Evolutionary conservation across 2,797 vertebrate genomes (phyloP), one percentile per base, ranked within the genome.

Genomic region (Poeciliopsis infans): DNA sequence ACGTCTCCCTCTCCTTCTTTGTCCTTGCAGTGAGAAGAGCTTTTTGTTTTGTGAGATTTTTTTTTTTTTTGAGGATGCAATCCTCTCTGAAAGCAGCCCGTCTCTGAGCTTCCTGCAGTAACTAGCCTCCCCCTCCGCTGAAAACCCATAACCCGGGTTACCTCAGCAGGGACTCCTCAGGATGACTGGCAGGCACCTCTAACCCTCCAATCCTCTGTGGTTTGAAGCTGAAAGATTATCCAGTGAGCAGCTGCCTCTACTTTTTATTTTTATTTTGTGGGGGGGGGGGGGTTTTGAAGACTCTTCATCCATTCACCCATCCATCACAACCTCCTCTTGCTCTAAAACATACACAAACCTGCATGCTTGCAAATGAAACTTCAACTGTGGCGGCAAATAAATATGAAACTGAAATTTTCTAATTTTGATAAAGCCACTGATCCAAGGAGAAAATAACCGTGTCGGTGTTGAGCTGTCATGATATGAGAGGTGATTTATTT

Each of bases 161-260:
- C 78, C 74, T 84, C 85, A 88, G 88, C 7, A 59, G 85, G 83
- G 86, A 86, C 80, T 86, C 70, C 70, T 84, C 49, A 51, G 77
- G 15, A 71, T 90, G 91, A 92, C 68, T 90, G 93, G 89, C 92
- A 88, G 91, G 3, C 83, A 89, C 89, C 91, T 91, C 82, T 89
- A 57, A 33, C 84, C 90, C 84, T 75, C 79, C 15, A 70, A 25
- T 84, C 86, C 83, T 59, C 75, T 80, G 83, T 69, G 88, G 87
- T 87, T 79, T 74, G 76, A 90, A 83, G 82, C 80, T 69, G 81
- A 83, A 86, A 90, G 90, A 91, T 91, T 85, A 91, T 89, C 87
- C 75, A 78, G 76, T 77, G 33, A 78, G 72, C 47, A 8, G 72
- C 72, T 23, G 18, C 31, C 68, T 78, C 46, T 61, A 7, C 57